A percentile compares a stretch with the other conserved stretches of the same genome.
phyloP scores from a whole-genome alignment of 2,888 invertebrate genomes.

The Vanessa cardui region DNA sequence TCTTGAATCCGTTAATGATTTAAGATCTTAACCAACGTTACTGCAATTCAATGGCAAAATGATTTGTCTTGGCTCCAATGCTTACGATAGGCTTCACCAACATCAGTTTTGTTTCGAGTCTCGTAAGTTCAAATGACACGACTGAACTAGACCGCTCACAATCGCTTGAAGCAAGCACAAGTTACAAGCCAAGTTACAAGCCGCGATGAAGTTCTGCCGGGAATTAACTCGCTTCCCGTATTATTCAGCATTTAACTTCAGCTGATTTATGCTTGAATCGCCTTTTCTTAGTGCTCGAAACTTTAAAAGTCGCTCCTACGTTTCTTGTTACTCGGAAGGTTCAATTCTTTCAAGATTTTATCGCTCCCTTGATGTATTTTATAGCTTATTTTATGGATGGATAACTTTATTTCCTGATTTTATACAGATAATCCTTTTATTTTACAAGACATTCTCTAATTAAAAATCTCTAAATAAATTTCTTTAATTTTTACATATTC shows the following conservation, averaged over 20 bases:
- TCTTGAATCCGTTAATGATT: too few relatives aligned
- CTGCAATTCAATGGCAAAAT: too few relatives aligned
- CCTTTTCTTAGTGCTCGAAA: conserved; percentile 16
- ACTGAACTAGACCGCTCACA: background rate
- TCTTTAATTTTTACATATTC: too few relatives aligned
- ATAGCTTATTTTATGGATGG: conserved; percentile 1
- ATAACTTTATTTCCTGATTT: background rate
- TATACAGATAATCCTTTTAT: background rate
- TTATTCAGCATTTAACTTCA: conserved; percentile 16
- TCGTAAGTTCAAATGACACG: background rate
- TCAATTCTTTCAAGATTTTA: conserved; percentile 1
- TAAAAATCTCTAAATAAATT: too few relatives aligned
- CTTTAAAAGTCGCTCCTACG: conserved; percentile 1
- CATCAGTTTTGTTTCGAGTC: too few relatives aligned
- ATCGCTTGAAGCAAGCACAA: background rate
- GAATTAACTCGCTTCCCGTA: conserved; percentile 7
- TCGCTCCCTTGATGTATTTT: conserved; percentile 5
- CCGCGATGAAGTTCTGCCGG: background rate
- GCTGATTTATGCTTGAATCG: conserved; percentile 14
- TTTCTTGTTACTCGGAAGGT: background rate
- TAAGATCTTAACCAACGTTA: too few relatives aligned
- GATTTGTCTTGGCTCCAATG: too few relatives aligned
- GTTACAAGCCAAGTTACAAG: conserved; percentile 1
- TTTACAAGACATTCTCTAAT: too few relatives aligned
- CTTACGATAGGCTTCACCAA: too few relatives aligned